Percentiles rank a stretch among this genome's conserved stretches.
phyloP scores from a whole-genome alignment of 1,140 invertebrate genomes.

The Octopus bimaculoides region DNA sequence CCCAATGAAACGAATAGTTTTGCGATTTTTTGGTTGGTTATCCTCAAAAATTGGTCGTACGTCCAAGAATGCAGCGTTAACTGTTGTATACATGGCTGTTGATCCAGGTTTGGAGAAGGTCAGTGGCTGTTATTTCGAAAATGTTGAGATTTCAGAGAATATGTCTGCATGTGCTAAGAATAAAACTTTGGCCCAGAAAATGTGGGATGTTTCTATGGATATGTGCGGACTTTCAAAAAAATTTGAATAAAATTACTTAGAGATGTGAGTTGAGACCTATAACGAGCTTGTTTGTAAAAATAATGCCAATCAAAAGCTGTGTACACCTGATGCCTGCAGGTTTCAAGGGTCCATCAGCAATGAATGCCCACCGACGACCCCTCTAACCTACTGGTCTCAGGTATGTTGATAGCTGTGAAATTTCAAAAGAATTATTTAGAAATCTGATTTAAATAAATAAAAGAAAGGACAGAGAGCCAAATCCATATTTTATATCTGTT shows the following conservation, averaged over 20 bases:
- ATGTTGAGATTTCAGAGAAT: not conserved
- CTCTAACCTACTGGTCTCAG: too few species aligned
- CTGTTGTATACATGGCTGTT: not conserved
- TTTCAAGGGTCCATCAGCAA: too few species aligned
- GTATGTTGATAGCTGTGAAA: too few species aligned
- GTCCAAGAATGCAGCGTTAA: not conserved
- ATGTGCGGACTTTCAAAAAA: slow-evolving; percentile 10
- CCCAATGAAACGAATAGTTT: not conserved
- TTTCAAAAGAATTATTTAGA: too few species aligned
- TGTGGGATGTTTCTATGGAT: slow-evolving; percentile 7
- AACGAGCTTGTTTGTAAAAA: too few species aligned
- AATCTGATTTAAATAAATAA: too few species aligned
- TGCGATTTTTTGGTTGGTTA: not conserved
- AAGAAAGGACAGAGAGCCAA: too few species aligned
- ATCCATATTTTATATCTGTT: too few species aligned
- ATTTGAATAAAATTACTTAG: not conserved
- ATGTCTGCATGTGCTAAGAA: not conserved
- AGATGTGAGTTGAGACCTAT: too few species aligned
- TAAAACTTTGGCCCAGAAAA: not conserved
- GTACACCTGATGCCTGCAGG: too few species aligned
- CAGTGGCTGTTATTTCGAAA: slow-evolving; percentile 5
- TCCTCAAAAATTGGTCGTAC: not conserved
- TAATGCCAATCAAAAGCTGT: too few species aligned
- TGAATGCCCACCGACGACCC: too few species aligned
- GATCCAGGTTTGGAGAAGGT: not conserved